Evolutionary conservation across 2,113 vertebrate genomes (phyloP), one percentile per base, ranked within the genome.

Genomic region (Tupaia tana): DNA sequence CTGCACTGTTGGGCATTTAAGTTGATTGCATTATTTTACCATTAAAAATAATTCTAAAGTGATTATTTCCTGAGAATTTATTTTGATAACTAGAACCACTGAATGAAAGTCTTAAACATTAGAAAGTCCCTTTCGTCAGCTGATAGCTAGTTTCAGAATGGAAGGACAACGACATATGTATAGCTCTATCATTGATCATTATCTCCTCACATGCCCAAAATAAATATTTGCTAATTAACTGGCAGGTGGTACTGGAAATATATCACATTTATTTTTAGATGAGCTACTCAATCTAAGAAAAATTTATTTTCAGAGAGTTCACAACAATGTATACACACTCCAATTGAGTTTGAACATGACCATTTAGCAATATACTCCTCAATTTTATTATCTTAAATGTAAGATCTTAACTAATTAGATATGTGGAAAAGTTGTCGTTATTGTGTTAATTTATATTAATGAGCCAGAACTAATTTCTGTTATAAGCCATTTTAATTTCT

Each of bases 31-130:
- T 80, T 71, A 86, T 69, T 89, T 92, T 84, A 13, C 3, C 84
- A 18, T 86, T 84, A 70, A 18, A 80, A 61, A 71, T 77, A 73
- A 67, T 80, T 66, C 67, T 59, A 63, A 67, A 69, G 22, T 24
- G 22, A 71, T n/a, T 71, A 71, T 94, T 67, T 52, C n/a, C 58
- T 94, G 84, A 77, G 20, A 89, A n/a, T 75, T 90, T 54, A 67
- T 73, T 94, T 74, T 31, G 61, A 67, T 34, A 83, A n/a, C 19
- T 83, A 7, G 16, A 95, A n/a, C 7, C 70, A 79, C 18, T 64
- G 18, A 73, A 31, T 61, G 31, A 61, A 67, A 56, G n/a, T 0
- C 9, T 25, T 59, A 56, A 24, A 31, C 31, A 29, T 56, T 43
- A 79, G 9, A 81, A 82, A 71, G 34, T 1, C 14, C 13, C 13